phyloP scores from a whole-genome alignment of 2,797 vertebrate genomes.

The Lacerta agilis region DNA sequence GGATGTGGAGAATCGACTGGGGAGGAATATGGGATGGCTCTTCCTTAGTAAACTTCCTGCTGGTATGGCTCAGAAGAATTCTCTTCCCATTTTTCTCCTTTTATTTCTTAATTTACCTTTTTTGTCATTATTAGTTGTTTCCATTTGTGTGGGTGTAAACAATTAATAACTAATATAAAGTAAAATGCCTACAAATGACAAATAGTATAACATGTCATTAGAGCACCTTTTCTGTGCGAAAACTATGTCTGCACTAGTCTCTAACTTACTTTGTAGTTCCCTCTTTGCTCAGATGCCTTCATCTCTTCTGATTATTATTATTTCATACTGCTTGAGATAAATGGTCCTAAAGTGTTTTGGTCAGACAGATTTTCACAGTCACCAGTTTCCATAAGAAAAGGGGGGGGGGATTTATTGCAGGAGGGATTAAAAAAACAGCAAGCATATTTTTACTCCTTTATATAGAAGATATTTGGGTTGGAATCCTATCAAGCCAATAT shows the following conservation, averaged over 20 bases:
- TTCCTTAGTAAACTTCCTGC: too few species aligned
- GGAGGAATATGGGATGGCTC: background rate
- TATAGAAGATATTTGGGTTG: conserved; percentile 35
- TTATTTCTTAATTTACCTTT: background rate
- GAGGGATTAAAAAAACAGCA: background rate
- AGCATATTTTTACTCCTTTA: conserved; percentile 15
- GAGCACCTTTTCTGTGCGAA: background rate
- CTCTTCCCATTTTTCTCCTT: background rate
- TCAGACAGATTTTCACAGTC: conserved; percentile 36
- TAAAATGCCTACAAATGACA: background rate
- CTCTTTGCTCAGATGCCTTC: background rate
- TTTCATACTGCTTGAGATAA: background rate
- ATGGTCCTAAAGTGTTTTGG: conserved; percentile 14
- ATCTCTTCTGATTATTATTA: conserved; percentile 15
- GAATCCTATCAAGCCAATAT: conserved; percentile 36
- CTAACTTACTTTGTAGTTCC: conserved; percentile 14
- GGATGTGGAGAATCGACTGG: background rate
- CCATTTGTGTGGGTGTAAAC: background rate
- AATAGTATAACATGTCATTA: background rate
- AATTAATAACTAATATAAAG: too few species aligned
- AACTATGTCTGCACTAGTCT: background rate
- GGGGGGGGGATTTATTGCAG: background rate
- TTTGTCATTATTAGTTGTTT: background rate
- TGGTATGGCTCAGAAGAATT: background rate
- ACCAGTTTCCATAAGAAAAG: conserved; percentile 28